Evolutionary conservation across 2,113 vertebrate genomes (phyloP).

Genomic region (Gavia stellata): DNA sequence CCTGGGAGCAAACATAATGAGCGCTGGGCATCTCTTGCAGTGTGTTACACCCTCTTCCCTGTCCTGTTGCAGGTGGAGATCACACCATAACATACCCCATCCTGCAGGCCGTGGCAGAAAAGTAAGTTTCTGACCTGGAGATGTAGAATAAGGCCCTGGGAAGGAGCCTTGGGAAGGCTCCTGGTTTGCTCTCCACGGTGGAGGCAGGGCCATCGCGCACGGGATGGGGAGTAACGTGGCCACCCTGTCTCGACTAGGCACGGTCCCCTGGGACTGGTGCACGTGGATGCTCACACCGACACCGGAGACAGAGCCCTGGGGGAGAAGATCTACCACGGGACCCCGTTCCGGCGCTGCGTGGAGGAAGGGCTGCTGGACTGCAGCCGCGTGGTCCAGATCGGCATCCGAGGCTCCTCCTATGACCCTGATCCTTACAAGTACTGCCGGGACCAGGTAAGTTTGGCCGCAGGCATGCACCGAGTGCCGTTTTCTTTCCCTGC

Average conservation of each 20-base stretch:
- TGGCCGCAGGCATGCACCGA: accelerated
- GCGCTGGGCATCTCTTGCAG: accelerated
- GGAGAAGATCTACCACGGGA: slow-evolving; percentile 86
- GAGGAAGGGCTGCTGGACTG: slow-evolving; percentile 90
- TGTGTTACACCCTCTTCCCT: background rate
- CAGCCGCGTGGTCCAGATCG: slow-evolving; percentile 86
- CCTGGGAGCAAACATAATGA: background rate
- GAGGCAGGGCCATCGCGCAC: accelerated
- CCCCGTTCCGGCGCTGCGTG: slow-evolving; percentile 86
- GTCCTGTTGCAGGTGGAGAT: slow-evolving; percentile 82
- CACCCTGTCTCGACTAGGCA: slow-evolving; percentile 61
- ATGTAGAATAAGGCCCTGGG: background rate
- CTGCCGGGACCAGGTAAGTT: slow-evolving; percentile 80
- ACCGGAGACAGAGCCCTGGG: slow-evolving; percentile 78
- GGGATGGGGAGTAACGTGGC: accelerated
- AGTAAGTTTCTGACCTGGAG: slow-evolving; percentile 71
- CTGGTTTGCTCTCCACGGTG: accelerated
- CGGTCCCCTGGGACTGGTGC: slow-evolving; percentile 88
- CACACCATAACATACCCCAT: slow-evolving; percentile 94
- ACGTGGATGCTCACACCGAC: slow-evolving; percentile 90
- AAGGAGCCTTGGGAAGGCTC: background rate
- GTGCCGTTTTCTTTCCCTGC: background rate
- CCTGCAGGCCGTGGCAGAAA: slow-evolving; percentile 85
- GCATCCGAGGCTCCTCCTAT: slow-evolving; percentile 82
- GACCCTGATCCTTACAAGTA: slow-evolving; percentile 77